phyloP scores from a whole-genome alignment of 2,113 vertebrate species.

The Syrmaticus mikado region DNA sequence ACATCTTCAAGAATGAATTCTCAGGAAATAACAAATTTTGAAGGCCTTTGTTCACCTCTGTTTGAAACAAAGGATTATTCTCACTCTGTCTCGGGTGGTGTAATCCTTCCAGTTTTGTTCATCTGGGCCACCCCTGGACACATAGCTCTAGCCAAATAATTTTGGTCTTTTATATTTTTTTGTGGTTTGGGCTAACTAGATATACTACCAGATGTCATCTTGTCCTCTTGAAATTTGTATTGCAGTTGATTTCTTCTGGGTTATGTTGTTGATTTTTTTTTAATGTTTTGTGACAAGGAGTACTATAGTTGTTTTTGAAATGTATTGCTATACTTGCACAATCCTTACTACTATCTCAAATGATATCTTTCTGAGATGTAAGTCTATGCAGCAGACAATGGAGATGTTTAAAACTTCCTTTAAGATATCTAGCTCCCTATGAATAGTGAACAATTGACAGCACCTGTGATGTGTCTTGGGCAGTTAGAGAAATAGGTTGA shows the following conservation, averaged over 20 bases:
- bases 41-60: not conserved
- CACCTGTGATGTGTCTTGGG: not conserved
- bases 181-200: not conserved
- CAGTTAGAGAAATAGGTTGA: not conserved
- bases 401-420: not conserved
- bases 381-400: not conserved
- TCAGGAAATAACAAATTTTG: not conserved
- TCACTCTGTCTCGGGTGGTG: not conserved
- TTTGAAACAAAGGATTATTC: constrained; percentile 7
- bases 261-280: not conserved
- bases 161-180: not conserved
- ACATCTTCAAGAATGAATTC: not conserved
- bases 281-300: not conserved
- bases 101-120: not conserved
- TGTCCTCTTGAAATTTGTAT: not conserved
- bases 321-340: not conserved
- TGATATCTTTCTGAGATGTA: not conserved
- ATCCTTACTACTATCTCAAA: not conserved
- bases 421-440: not conserved
- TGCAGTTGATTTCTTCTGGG: not conserved
- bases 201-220: not conserved
- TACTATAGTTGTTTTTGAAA: not conserved
- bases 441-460: not conserved
- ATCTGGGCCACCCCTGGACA: not conserved
- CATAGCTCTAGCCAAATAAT: not conserved